These are phyloP conservation scores for Calephelis perditalis DNA, from an alignment of 2,888 invertebrate species.

Conservation along the genomic window DNA sequence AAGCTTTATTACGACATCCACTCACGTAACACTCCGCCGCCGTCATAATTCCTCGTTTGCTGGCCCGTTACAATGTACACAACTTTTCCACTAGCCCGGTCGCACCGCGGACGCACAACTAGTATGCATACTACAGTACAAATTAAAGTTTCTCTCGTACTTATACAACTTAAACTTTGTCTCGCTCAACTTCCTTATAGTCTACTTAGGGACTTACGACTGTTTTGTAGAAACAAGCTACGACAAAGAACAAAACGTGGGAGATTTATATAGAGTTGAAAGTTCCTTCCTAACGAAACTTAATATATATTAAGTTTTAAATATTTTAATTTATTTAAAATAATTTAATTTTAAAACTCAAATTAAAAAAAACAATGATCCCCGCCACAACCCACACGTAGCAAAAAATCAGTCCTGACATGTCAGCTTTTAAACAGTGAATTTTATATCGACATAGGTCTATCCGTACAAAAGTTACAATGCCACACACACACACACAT, in stretches of 20 bases:
- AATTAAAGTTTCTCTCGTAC: constrained; percentile 20
- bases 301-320: too few relatives aligned
- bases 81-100: constrained; percentile 54
- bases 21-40: constrained; percentile 75
- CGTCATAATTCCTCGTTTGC: constrained; percentile 77
- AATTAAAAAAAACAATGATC: too few relatives aligned
- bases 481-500: too few relatives aligned
- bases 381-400: too few relatives aligned
- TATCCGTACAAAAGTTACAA: too few relatives aligned
- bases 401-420: too few relatives aligned
- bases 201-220: constrained; percentile 16
- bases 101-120: constrained; percentile 41
- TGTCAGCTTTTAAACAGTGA: too few relatives aligned
- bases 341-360: too few relatives aligned
- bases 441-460: too few relatives aligned
- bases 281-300: too few relatives aligned
- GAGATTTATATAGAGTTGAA: neutral
- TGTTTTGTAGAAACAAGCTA: constrained; percentile 12
- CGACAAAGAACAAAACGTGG: neutral
- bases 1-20: constrained; percentile 78
- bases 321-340: too few relatives aligned
- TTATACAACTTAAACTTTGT: constrained; percentile 14
- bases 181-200: constrained; percentile 5
- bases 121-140: constrained; percentile 29
- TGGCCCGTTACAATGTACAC: constrained; percentile 68